Percentiles rank a stretch among this genome's conserved stretches.
Conservation (phyloP, 2,888 invertebrate genomes). For the Morpho achilles region DNA sequence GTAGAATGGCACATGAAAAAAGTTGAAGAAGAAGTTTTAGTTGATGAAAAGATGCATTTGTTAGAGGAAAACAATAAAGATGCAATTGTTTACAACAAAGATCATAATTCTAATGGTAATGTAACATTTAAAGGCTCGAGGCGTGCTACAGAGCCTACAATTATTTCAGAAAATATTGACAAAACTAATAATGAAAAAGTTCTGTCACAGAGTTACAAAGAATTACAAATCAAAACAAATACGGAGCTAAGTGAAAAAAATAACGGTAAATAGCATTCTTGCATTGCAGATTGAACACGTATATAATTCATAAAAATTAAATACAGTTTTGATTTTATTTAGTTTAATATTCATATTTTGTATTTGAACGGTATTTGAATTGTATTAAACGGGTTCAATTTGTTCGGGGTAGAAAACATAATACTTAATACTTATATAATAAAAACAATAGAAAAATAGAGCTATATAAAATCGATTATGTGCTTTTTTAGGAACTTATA, state of each 20-base stretch:
- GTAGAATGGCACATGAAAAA: slow-evolving; percentile 77
- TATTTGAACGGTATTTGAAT: no score
- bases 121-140: slow-evolving; percentile 27
- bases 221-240: slow-evolving; percentile 36
- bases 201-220: slow-evolving; percentile 45
- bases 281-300: no score
- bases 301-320: no score
- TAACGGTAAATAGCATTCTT: slow-evolving; percentile 37
- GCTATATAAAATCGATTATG: no score
- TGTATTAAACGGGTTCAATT: no score
- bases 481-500: slow-evolving; percentile 39
- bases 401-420: no score
- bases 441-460: no score
- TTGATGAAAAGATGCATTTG: slow-evolving; percentile 58
- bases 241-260: slow-evolving; percentile 34
- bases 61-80: slow-evolving; percentile 52
- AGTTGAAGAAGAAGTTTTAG: slow-evolving; percentile 53
- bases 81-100: slow-evolving; percentile 43
- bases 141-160: slow-evolving; percentile 32
- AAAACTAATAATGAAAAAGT: slow-evolving; percentile 32
- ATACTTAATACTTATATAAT: no score
- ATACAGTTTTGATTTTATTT: no score
- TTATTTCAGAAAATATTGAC: slow-evolving; percentile 33
- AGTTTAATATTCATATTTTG: no score
- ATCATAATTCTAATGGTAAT: slow-evolving; percentile 38